Evolutionary conservation across 1,140 invertebrate genomes (phyloP).

Genomic region (Diabrotica virgifera): DNA sequence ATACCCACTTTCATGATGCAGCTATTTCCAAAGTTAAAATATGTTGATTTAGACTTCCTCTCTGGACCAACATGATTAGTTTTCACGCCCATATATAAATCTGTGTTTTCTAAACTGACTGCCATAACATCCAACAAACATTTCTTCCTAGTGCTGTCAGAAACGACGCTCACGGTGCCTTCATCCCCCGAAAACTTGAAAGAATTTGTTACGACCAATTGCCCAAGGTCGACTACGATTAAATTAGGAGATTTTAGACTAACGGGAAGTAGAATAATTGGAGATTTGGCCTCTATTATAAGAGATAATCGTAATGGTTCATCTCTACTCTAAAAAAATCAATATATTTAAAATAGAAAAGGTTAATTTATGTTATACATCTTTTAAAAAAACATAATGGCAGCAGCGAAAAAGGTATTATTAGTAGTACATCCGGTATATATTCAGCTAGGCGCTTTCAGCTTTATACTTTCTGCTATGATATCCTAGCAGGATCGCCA

Average conservation of each 20-base stretch:
- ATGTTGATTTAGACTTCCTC: slow-evolving; percentile 14
- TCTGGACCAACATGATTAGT: slow-evolving; percentile 34
- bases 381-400: too few species aligned
- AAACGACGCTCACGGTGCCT: slow-evolving; percentile 55
- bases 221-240: slow-evolving; percentile 79
- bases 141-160: slow-evolving; percentile 33
- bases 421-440: too few species aligned
- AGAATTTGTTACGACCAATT: slow-evolving; percentile 74
- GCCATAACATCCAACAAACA: slow-evolving; percentile 75
- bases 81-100: slow-evolving; percentile 68
- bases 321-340: slow-evolving; percentile 24
- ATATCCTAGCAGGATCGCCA: too few species aligned
- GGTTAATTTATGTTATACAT: too few species aligned
- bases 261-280: slow-evolving; percentile 84
- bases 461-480: too few species aligned
- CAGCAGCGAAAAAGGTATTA: too few species aligned
- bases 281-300: slow-evolving; percentile 73
- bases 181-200: slow-evolving; percentile 62
- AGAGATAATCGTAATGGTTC: slow-evolving; percentile 54
- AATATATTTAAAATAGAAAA: too few species aligned
- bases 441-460: too few species aligned
- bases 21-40: slow-evolving; percentile 27
- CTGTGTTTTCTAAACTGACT: slow-evolving; percentile 77
- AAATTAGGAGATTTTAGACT: slow-evolving; percentile 75
- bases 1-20: neutral